Percentiles rank a stretch among this genome's conserved stretches.
These are phyloP conservation scores for Chrysomela aeneicollis DNA, from an alignment of 2,888 invertebrate genomes.

Conservation along the genomic window DNA sequence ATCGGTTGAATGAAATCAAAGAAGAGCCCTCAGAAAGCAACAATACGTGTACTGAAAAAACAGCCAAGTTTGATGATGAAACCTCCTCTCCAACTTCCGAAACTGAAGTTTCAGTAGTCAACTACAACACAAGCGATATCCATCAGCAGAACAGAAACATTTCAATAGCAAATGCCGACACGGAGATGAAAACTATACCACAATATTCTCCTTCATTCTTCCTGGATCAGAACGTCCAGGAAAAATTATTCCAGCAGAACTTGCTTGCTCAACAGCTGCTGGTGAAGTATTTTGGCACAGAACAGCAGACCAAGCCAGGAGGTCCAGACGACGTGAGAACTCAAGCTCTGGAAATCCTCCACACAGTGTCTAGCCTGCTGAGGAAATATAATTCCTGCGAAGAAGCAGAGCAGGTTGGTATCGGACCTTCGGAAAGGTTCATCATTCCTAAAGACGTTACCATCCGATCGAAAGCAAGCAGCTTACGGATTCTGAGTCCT, in stretches of 20 bases:
- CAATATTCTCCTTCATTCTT: conserved; percentile 26
- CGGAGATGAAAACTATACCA: neutral
- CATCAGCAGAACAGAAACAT: no score
- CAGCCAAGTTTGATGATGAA: neutral
- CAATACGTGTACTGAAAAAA: neutral
- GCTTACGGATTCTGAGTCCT: conserved; percentile 21
- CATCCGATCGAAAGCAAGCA: neutral
- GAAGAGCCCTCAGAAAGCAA: neutral
- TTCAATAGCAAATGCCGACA: no score
- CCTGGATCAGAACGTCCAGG: conserved; percentile 20
- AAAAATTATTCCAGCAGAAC: conserved; percentile 32
- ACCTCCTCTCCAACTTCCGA: neutral
- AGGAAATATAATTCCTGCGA: conserved; percentile 5
- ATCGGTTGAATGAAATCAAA: neutral
- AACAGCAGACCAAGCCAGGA: neutral
- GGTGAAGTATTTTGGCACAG: conserved; percentile 28
- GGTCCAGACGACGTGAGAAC: neutral
- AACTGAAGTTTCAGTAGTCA: neutral
- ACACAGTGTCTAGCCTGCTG: conserved; percentile 5
- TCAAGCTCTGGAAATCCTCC: neutral
- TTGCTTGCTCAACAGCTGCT: conserved; percentile 25
- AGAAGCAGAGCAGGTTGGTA: conserved; percentile 21
- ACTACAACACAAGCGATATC: neutral
- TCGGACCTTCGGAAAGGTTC: conserved; percentile 26
- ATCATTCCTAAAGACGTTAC: conserved; percentile 1